Conservation (phyloP, 2,113 vertebrate genomes). For the Cyphomyrus plagiostoma region DNA sequence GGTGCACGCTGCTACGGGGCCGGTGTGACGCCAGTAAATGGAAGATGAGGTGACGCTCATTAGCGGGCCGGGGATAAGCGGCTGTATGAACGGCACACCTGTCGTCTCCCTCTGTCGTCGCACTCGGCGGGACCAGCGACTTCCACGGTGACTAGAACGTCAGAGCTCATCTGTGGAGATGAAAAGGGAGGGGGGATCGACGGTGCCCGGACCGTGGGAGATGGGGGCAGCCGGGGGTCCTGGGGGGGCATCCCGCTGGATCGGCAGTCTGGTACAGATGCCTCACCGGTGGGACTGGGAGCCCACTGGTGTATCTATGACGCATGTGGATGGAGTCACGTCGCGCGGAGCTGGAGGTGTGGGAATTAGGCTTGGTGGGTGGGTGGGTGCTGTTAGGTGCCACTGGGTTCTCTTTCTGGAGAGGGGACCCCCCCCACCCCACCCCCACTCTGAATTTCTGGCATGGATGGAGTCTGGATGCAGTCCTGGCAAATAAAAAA, state of each 20-base stretch:
- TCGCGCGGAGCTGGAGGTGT: neutral
- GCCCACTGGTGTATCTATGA: neutral
- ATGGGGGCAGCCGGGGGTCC: neutral
- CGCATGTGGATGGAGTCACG: neutral
- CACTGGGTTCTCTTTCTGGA: neutral
- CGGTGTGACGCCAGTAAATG: neutral
- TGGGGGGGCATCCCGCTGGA: neutral
- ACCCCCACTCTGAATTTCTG: neutral
- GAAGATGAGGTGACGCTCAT: neutral
- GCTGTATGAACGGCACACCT: neutral
- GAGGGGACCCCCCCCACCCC: neutral
- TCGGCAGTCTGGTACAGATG: neutral
- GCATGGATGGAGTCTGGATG: neutral
- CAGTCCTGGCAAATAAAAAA: neutral
- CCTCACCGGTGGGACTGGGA: neutral
- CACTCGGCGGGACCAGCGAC: neutral
- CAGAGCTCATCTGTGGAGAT: neutral
- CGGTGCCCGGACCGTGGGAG: neutral
- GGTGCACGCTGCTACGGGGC: neutral
- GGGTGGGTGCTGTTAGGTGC: neutral
- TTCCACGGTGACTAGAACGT: neutral
- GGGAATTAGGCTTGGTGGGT: neutral
- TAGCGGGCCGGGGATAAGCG: neutral
- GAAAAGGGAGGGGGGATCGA: neutral
- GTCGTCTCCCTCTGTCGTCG: neutral